Evolutionary conservation across 2,797 vertebrate species (phyloP).

Genomic region (Heterohyrax brucei): DNA sequence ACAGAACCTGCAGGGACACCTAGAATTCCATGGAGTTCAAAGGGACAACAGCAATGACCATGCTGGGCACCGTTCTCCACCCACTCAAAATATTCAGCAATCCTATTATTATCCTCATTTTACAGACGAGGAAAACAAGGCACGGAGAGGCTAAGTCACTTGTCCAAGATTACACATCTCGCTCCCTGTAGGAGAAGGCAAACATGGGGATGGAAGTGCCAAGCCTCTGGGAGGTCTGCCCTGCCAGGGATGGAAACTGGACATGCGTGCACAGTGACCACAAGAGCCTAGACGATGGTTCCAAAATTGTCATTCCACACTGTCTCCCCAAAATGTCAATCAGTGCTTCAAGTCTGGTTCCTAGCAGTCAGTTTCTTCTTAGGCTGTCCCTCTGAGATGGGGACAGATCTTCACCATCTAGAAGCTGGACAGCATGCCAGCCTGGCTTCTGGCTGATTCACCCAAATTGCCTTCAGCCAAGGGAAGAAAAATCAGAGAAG

Average conservation of each 20-base stretch:
- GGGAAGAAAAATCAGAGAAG: slow-evolving; percentile 75
- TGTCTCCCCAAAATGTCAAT: not conserved
- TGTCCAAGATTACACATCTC: not conserved
- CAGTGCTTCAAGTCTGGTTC: not conserved
- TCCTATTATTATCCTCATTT: not conserved
- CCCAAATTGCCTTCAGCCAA: slow-evolving; percentile 45
- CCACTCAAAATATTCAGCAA: slow-evolving; percentile 1
- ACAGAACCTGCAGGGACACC: not conserved
- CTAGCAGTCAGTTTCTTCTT: slow-evolving; percentile 31
- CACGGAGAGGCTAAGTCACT: slow-evolving; percentile 6
- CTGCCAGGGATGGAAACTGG: not conserved
- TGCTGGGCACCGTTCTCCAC: not conserved
- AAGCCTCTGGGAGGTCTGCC: not conserved
- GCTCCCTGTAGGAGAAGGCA: not conserved
- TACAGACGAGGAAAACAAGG: slow-evolving; percentile 57
- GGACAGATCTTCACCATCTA: not conserved
- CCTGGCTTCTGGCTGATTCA: slow-evolving; percentile 10
- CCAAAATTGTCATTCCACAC: slow-evolving; percentile 8
- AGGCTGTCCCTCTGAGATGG: not conserved
- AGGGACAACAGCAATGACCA: not conserved
- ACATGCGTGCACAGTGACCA: not conserved
- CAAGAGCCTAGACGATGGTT: slow-evolving; percentile 10
- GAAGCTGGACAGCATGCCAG: not conserved
- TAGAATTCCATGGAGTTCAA: slow-evolving; percentile 26
- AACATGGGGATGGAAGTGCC: not conserved